A percentile compares a stretch with the other conserved stretches of the same genome.
Evolutionary conservation across 2,113 vertebrate species (phyloP).

Genomic region (Aegithalos caudatus): DNA sequence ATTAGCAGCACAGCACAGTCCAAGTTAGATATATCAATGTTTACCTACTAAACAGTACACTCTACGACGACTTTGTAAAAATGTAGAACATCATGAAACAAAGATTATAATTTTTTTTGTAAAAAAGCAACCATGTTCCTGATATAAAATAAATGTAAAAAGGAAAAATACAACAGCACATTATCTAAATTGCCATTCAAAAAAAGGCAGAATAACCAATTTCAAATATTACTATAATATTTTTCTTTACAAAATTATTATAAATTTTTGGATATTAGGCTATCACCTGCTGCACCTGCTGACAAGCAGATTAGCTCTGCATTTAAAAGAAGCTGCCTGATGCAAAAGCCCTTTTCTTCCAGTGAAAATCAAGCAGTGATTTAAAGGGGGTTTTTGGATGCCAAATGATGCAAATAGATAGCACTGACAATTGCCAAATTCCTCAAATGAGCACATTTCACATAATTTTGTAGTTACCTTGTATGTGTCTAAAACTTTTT

Average conservation of each 20-base stretch:
- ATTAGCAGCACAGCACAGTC: not conserved
- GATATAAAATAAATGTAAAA: not conserved
- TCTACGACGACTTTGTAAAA: not conserved
- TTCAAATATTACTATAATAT: not conserved
- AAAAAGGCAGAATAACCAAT: not conserved
- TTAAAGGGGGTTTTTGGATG: not conserved
- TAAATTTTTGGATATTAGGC: not conserved
- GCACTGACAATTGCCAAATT: not conserved
- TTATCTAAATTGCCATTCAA: not conserved
- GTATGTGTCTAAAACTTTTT: not conserved
- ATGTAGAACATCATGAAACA: not conserved
- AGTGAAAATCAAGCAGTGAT: not conserved
- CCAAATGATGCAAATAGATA: not conserved
- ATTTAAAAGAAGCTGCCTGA: not conserved
- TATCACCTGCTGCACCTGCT: not conserved
- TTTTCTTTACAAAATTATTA: not conserved
- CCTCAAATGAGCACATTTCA: not conserved
- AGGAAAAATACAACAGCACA: not conserved
- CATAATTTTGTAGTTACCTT: not conserved
- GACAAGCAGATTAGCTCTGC: not conserved
- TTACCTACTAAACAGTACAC: not conserved
- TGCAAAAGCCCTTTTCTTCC: not conserved
- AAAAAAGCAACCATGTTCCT: not conserved
- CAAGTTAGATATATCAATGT: not conserved
- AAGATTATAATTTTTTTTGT: not conserved